phyloP scores from a whole-genome alignment of 2,888 invertebrate species.

The Plemyria rubiginata region DNA sequence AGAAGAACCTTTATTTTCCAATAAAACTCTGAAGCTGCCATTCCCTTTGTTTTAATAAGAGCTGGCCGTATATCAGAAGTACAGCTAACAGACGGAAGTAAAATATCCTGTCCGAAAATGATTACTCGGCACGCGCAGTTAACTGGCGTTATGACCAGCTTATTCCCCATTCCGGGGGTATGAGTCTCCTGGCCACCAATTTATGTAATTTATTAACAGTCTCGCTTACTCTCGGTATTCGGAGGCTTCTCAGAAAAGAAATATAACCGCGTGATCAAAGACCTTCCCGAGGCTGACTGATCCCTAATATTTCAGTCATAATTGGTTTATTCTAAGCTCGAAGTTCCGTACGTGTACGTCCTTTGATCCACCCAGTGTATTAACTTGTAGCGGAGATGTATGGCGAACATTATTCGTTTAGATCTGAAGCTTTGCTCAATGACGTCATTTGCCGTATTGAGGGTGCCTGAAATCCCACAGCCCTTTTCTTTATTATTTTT shows the following conservation, averaged over 20 bases:
- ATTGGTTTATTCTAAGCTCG: slow-evolving; percentile 85
- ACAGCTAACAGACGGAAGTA: slow-evolving; percentile 71
- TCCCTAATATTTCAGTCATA: slow-evolving; percentile 85
- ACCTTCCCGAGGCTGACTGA: slow-evolving; percentile 71
- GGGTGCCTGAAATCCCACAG: slow-evolving; percentile 34
- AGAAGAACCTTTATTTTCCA: not conserved
- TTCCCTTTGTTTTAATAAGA: slow-evolving; percentile 65
- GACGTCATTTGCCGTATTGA: slow-evolving; percentile 61
- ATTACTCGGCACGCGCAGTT: slow-evolving; percentile 80
- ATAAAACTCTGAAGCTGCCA: slow-evolving; percentile 17
- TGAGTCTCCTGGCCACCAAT: slow-evolving; percentile 80
- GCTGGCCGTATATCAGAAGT: slow-evolving; percentile 63
- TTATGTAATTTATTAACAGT: slow-evolving; percentile 83
- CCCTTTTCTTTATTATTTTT: slow-evolving; percentile 40
- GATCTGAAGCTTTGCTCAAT: slow-evolving; percentile 73
- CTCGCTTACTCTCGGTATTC: slow-evolving; percentile 59
- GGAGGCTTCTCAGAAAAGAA: slow-evolving; percentile 57
- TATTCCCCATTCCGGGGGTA: slow-evolving; percentile 80
- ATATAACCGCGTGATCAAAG: slow-evolving; percentile 80
- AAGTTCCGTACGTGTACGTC: slow-evolving; percentile 74
- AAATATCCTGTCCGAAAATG: slow-evolving; percentile 80
- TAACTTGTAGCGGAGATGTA: slow-evolving; percentile 79
- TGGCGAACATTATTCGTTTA: slow-evolving; percentile 74
- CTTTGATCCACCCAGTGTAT: slow-evolving; percentile 83
- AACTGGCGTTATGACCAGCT: slow-evolving; percentile 77